Evolutionary conservation across 2,888 invertebrate species (phyloP), one percentile per base, ranked within the genome.

Genomic region (Himalopsyche tibetana): DNA sequence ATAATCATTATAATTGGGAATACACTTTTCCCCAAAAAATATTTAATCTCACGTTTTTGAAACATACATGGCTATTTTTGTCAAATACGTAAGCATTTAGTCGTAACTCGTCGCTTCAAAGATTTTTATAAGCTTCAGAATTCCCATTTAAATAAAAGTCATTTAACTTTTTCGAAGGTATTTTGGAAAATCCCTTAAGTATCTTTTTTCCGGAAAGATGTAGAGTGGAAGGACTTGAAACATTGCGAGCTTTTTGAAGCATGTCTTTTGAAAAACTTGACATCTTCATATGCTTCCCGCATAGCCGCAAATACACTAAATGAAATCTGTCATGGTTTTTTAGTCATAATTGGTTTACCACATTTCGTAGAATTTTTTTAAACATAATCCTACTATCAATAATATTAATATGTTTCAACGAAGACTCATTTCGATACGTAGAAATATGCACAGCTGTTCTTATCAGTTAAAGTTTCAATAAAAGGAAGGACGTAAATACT

Each of bases 191-290:
- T 36, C 28, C 38, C 38, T 38, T 12, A 36, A 74, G 74, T 74
- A 36, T 74, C 36, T 36, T 36, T 74, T 74, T 74, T 74, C 74
- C 74, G 74, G 74, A 36, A 74, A 15, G 74, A 74, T 36, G 74
- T 36, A 74, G 36, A 74, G 74, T 74, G 74, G 36, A 74, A 74
- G 38, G 38, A 38, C 74, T 74, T 36, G 74, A 74, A 74, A 74
- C 74, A 38, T 38, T 74, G 28, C 28, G 28, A 74, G 36, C 74
- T 74, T 74, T 74, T 36, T 74, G 28, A 12, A 74, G 74, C 36
- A 74, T 74, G 74, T 74, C 74, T 74, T 74, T 74, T 69, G 28
- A 38, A 38, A 74, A 74, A 36, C 74, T 74, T 74, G 74, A 74
- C 74, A 74, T 74, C 74, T 74, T 38, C 36, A 74, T 74, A 74